These are phyloP conservation scores for Bombyx mori DNA, from an alignment of 1,140 invertebrate genomes.

Conservation along the genomic window DNA sequence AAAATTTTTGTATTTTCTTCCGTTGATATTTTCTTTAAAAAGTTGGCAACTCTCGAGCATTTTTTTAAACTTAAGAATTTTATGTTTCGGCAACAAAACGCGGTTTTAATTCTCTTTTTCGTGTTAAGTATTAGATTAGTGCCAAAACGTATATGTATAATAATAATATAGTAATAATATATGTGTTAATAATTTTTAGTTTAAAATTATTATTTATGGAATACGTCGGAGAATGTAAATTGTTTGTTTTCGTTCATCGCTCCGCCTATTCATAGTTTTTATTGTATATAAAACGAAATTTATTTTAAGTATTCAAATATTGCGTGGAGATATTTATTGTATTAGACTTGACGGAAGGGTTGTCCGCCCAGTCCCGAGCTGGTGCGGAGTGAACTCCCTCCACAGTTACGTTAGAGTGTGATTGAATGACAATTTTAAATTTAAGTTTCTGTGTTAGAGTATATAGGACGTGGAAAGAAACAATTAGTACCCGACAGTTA, in stretches of 20 bases:
- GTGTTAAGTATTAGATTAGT: slow-evolving; percentile 54
- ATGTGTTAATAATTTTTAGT: slow-evolving; percentile 59
- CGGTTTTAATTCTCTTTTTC: neutral
- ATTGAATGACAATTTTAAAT: neutral
- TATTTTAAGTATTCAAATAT: too few relatives aligned
- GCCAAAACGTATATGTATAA: slow-evolving; percentile 40
- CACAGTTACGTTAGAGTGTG: neutral
- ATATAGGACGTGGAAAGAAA: neutral
- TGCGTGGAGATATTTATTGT: too few relatives aligned
- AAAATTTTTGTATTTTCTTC: too few relatives aligned
- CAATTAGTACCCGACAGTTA: neutral
- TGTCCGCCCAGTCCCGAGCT: too few relatives aligned
- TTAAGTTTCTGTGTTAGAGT: neutral
- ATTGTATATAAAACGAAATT: neutral
- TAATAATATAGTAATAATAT: slow-evolving; percentile 14
- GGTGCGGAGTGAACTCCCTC: too few relatives aligned
- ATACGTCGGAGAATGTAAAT: slow-evolving; percentile 21
- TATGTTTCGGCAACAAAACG: too few relatives aligned
- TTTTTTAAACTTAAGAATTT: too few relatives aligned
- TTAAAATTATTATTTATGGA: slow-evolving; percentile 12
- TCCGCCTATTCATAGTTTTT: slow-evolving; percentile 35
- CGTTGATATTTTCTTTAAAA: too few relatives aligned
- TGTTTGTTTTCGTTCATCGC: slow-evolving; percentile 21
- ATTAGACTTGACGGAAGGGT: too few relatives aligned
- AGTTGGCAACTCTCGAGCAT: too few relatives aligned